Percentiles rank a stretch among this genome's conserved stretches.
Evolutionary conservation across 2,113 vertebrate species (phyloP).

Genomic region (Vanacampus margaritifer): DNA sequence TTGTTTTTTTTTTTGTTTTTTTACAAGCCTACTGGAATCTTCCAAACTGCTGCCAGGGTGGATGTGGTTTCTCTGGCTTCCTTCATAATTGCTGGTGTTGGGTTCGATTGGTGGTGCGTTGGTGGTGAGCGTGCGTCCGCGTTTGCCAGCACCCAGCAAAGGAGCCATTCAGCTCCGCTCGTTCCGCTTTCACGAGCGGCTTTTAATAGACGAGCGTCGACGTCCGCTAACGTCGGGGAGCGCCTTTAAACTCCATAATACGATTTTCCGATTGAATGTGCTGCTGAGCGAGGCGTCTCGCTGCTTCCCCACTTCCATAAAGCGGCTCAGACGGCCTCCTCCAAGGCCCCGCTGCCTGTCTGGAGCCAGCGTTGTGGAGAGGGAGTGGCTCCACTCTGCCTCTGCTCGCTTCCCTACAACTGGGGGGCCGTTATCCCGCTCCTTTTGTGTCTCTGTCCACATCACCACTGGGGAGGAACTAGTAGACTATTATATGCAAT

Average conservation of each 20-base stretch:
- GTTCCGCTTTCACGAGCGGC: constrained; percentile 49
- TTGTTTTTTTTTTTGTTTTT: constrained; percentile 24
- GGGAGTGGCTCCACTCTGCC: constrained; percentile 67
- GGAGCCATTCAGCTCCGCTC: constrained; percentile 55
- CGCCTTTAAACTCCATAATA: constrained; percentile 21
- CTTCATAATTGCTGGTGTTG: constrained; percentile 78
- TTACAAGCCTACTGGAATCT: constrained; percentile 69
- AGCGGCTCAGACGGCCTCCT: constrained; percentile 55
- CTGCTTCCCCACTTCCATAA: constrained; percentile 47
- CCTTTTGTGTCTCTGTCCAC: constrained; percentile 71
- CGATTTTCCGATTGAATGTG: constrained; percentile 19
- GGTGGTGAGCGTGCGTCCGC: constrained; percentile 36
- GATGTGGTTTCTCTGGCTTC: constrained; percentile 76
- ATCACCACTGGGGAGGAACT: constrained; percentile 73
- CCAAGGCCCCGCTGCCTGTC: constrained; percentile 55
- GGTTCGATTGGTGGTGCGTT: constrained; percentile 64
- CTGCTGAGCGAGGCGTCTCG: constrained; percentile 40
- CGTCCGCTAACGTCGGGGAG: background rate
- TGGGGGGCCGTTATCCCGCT: constrained; percentile 69
- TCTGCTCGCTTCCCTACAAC: constrained; percentile 62
- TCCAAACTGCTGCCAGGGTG: constrained; percentile 71
- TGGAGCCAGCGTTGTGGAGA: constrained; percentile 69
- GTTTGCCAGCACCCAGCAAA: constrained; percentile 64
- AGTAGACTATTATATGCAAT: constrained; percentile 76
- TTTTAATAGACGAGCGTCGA: constrained; percentile 6